Evolutionary conservation across 2,113 vertebrate genomes (phyloP), one percentile per base, ranked within the genome.

Genomic region (Apeltes quadracus): DNA sequence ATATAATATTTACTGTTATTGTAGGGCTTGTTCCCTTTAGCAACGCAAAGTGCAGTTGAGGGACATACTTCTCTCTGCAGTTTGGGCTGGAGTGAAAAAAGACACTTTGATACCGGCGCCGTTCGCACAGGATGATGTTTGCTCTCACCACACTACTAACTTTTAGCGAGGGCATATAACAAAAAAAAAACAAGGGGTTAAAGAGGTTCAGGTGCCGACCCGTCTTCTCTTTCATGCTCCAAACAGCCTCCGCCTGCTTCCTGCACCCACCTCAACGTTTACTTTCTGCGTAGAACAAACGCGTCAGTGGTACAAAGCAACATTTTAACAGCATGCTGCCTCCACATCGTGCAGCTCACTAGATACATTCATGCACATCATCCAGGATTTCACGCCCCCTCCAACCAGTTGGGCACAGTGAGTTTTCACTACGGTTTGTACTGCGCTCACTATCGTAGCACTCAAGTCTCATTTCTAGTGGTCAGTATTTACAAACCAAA

Each of bases 1-100:
- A 84, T 81, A 79, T 74, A 71, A 83, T 80, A 78, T 86, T 86
- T 81, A 78, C 69, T 77, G 69, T 70, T 81, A 79, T 75, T 71
- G 34, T 29, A 41, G 7, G 4, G 70, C 73, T 63, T 72, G 71
- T 76, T 83, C 76, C 78, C 69, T 81, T 81, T 61, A 78, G 73
- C 29, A 3, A 58, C 68, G 63, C 63, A 69, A 63, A 75, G 48
- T 53, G 73, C 27, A 75, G 75, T 68, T 27, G 4, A 68, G 83
- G 72, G 82, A 76, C 64, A 57, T 44, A 67, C 64, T 69, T 70
- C 39, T 72, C 55, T 70, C 63, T 61, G 38, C 57, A 79, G 72
- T n/a, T n/a, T n/a, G n/a, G n/a, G 48, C 74, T 72, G 25, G 55
- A 67, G 65, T 55, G 54, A 67, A 69, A 77, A 83, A 62, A 76